Conservation (phyloP, 2,797 vertebrate species). For the Leucoraja ocellata region DNA sequence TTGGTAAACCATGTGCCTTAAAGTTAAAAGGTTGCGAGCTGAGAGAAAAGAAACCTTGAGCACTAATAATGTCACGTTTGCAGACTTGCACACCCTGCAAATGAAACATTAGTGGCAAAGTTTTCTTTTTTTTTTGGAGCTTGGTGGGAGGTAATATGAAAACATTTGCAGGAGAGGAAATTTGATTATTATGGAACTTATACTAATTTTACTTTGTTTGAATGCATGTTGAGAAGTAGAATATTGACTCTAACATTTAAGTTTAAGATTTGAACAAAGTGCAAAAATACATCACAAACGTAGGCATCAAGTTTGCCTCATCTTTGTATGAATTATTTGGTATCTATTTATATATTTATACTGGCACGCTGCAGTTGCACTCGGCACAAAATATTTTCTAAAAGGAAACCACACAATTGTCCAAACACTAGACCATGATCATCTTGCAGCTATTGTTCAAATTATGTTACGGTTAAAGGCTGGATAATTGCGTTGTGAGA, state of each 20-base stretch:
- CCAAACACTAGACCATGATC: neutral
- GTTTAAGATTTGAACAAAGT: neutral
- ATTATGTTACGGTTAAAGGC: neutral
- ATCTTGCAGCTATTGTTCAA: neutral
- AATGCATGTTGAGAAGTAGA: neutral
- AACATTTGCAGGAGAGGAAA: neutral
- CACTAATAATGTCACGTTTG: neutral
- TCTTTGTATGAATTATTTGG: neutral
- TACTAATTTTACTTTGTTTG: neutral
- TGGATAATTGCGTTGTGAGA: constrained; percentile 16
- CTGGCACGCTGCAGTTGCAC: neutral
- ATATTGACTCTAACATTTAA: neutral
- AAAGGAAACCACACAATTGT: neutral
- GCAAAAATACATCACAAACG: neutral
- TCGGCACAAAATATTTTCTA: neutral
- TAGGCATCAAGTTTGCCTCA: neutral
- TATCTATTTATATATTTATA: neutral
- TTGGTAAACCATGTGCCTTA: constrained; percentile 26
- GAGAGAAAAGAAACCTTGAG: neutral
- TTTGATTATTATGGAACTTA: neutral
- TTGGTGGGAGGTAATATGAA: neutral
- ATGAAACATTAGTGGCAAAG: neutral
- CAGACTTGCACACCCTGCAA: neutral
- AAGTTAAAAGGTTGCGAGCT: constrained; percentile 28
- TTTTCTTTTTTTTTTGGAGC: constrained; percentile 4